Conservation (phyloP, 1,140 invertebrate species). For the Ceratitis capitata region DNA sequence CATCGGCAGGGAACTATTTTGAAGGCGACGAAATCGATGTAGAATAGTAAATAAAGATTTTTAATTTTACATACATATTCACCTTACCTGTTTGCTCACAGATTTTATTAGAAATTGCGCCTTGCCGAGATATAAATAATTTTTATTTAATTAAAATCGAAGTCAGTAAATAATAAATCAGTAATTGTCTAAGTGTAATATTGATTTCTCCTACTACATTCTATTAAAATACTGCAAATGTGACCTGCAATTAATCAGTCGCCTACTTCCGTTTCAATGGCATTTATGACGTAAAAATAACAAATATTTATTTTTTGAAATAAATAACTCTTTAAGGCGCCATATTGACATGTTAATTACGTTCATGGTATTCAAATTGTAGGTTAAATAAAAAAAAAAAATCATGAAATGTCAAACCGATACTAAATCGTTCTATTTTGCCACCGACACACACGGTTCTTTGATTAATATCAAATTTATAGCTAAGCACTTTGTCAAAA, state of each 20-base stretch:
- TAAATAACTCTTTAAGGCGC: not conserved
- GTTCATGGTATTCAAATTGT: not conserved
- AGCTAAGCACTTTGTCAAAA: not conserved
- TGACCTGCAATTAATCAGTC: not conserved
- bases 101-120: no score
- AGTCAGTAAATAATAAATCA: no score
- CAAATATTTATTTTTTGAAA: not conserved
- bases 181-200: no score
- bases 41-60: no score
- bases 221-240: no score
- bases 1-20: no score
- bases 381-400: not conserved
- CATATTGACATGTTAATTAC: not conserved
- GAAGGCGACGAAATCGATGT: no score
- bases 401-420: not conserved
- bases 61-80: no score
- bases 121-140: no score
- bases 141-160: no score
- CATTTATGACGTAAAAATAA: not conserved
- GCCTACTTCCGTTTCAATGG: not conserved
- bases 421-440: not conserved
- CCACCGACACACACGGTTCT: not conserved
- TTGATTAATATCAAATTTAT: not conserved
- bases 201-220: no score
- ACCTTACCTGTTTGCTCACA: no score